Evolutionary conservation across 2,113 vertebrate genomes (phyloP).

Genomic region (Corynorhinus townsendii): DNA sequence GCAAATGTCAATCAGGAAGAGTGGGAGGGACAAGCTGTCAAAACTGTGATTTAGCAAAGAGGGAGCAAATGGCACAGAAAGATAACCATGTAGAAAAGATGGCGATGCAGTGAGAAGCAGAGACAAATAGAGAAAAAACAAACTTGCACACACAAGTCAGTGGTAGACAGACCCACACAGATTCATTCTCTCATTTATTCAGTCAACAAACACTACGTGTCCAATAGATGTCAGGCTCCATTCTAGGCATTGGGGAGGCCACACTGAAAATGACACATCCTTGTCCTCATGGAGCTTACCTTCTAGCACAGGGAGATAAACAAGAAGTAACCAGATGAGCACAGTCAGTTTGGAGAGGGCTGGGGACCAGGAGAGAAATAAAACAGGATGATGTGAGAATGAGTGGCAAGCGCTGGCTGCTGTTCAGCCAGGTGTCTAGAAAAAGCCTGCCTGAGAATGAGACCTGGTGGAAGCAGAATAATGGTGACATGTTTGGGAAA

Average conservation of each 20-base stretch:
- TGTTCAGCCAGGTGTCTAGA: not conserved
- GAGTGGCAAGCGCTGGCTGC: not conserved
- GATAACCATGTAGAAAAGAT: not conserved
- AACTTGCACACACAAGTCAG: not conserved
- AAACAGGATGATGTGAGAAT: rapidly evolving
- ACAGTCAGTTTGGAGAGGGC: not conserved
- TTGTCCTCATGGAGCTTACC: not conserved
- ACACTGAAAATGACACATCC: not conserved
- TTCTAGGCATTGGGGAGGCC: not conserved
- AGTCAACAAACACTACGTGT: not conserved
- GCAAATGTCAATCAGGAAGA: not conserved
- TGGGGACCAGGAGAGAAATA: not conserved
- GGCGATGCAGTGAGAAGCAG: not conserved
- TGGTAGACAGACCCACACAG: not conserved
- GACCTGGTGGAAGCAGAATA: not conserved
- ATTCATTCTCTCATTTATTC: not conserved
- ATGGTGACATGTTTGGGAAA: not conserved
- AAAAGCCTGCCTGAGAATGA: not conserved
- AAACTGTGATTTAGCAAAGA: not conserved
- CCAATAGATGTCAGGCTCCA: not conserved
- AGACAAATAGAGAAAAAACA: not conserved
- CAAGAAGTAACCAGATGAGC: not conserved
- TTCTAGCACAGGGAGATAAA: not conserved
- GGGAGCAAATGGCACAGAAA: not conserved
- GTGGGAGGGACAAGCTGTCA: not conserved